A percentile compares a stretch with the other conserved stretches of the same genome.
Evolutionary conservation across 2,113 vertebrate genomes (phyloP).

Genomic region (Phaetusa simplex): DNA sequence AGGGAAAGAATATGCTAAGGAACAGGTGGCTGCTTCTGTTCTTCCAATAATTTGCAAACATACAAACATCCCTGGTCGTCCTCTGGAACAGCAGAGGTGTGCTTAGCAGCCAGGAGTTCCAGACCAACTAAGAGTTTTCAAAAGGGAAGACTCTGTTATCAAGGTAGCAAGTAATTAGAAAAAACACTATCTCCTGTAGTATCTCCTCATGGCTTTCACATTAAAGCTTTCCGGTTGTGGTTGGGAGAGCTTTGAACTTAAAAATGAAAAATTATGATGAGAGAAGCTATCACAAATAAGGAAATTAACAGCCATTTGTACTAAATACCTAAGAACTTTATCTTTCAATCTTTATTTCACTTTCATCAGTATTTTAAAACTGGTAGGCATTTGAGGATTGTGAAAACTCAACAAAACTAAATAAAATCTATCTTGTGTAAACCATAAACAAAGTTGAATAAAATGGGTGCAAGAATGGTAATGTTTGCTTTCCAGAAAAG

Average conservation of each 20-base stretch:
- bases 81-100: neutral
- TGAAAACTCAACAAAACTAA: neutral
- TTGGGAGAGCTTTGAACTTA: neutral
- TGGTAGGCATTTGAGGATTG: neutral
- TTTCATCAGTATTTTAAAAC: neutral
- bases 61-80: constrained; percentile 1
- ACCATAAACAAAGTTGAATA: neutral
- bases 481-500: neutral
- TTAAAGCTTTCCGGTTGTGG: neutral
- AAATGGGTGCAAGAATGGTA: neutral
- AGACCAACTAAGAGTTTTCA: neutral
- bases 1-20: constrained; percentile 42
- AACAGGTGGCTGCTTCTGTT: constrained; percentile 47
- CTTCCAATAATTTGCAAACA: neutral
- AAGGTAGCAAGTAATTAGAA: neutral
- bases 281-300: neutral
- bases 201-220: neutral
- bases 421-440: neutral
- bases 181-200: neutral
- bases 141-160: neutral
- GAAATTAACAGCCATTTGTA: neutral
- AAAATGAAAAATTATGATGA: neutral
- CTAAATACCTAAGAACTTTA: neutral
- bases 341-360: neutral
- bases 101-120: neutral